phyloP scores from a whole-genome alignment of 2,888 invertebrate genomes.

The Caenorhabditis doughertyi region DNA sequence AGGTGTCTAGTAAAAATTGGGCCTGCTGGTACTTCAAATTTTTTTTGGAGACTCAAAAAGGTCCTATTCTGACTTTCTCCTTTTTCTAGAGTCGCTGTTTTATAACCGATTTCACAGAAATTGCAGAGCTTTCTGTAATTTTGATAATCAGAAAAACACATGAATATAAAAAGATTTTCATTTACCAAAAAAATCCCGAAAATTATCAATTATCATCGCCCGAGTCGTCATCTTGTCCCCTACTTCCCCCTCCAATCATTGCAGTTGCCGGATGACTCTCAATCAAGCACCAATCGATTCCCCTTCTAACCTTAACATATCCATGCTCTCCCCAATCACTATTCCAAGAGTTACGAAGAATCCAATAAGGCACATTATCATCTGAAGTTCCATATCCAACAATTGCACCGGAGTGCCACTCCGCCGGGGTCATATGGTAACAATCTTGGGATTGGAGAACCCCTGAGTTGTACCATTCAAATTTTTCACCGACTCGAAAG shows the following conservation, averaged over 20 bases:
- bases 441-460: conserved; percentile 37
- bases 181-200: no score
- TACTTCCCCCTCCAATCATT: conserved; percentile 12
- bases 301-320: conserved; percentile 30
- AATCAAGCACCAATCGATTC: conserved; percentile 53
- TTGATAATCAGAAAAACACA: no score
- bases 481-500: conserved; percentile 39
- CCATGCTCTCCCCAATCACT: conserved; percentile 45
- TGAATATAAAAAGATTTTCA: no score
- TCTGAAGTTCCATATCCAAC: conserved; percentile 31
- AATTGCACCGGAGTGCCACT: conserved; percentile 37
- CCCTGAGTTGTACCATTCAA: conserved; percentile 38
- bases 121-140: no score
- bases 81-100: no score
- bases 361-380: conserved; percentile 21
- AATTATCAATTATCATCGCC: no score
- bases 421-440: conserved; percentile 26
- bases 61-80: no score
- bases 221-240: no score
- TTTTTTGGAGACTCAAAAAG: no score
- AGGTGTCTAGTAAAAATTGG: no score
- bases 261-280: conserved; percentile 45
- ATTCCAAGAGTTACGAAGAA: conserved; percentile 37
- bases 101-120: no score
- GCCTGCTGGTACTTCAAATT: no score